A percentile compares a stretch with the other conserved stretches of the same genome.
phyloP scores from a whole-genome alignment of 2,888 invertebrate genomes.

The Drepanosiphum platanoidis region DNA sequence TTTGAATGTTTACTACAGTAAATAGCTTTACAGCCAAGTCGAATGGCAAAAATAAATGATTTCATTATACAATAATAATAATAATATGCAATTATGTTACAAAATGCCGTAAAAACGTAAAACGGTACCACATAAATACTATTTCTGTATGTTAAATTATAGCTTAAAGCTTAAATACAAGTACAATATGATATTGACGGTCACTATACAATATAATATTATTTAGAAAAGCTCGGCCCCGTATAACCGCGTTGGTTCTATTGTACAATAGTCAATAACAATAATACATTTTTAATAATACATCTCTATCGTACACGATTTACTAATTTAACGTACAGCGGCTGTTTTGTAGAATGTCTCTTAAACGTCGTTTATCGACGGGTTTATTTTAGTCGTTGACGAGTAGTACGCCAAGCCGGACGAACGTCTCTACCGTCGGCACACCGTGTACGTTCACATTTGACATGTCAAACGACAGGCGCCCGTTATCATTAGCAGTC shows the following conservation, averaged over 20 bases:
- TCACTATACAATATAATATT: background rate
- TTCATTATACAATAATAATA: background rate
- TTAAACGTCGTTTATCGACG: background rate
- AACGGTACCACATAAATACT: background rate
- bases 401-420: background rate
- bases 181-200: background rate
- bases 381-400: background rate
- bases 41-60: background rate
- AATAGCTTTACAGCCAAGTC: background rate
- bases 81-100: background rate
- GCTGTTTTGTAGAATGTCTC: background rate
- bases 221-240: background rate
- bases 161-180: background rate
- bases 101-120: background rate
- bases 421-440: background rate
- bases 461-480: background rate
- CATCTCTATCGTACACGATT: too few relatives aligned
- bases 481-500: background rate
- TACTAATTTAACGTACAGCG: background rate
- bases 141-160: background rate
- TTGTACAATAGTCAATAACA: too few relatives aligned
- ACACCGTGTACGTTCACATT: background rate
- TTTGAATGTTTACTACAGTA: background rate
- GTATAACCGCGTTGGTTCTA: background rate
- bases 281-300: too few relatives aligned